Evolutionary conservation across 2,888 invertebrate species (phyloP), one percentile per base, ranked within the genome.

Genomic region (Caenorhabditis zanzibari): DNA sequence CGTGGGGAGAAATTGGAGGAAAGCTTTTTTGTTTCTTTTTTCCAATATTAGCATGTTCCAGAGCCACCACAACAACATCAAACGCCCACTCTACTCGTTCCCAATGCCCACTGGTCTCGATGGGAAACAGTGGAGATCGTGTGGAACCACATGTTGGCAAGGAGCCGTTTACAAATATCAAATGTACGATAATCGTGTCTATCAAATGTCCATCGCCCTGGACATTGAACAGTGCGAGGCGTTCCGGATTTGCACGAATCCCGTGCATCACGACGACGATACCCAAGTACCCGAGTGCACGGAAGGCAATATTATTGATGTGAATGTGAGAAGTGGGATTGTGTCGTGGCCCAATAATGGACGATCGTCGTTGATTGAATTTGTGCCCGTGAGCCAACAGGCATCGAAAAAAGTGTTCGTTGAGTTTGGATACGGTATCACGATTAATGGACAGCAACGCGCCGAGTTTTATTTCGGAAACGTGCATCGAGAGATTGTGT

Each of bases 361-460:
- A 16, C 38, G 69, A 6, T 22, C 69, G 0, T 77, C 77, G 16
- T 16, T 77, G 12, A 77, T 77, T 52, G 54, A 77, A 28, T 54
- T 77, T 22, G 26, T 10, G 26, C 26, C 76, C 0, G 22, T 41
- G 9, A 14, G 59, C 3, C 49, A 52, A 22, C 26, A 58, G n/a
- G 6, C 1, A 6, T 1, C 24, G 2, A 5, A 56, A 4, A n/a
- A 19, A n/a, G 52, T 76, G n/a, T 5, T 49, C 16, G 16, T 77
- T n/a, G 77, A 77, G 54, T 77, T 77, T 28, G 77, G 77, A 14
- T 77, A 71, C 44, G 66, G 73, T 52, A 44, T 41, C 6, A 14
- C 2, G 4, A 12, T 54, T 4, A 38, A 35, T 19, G 44, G 14
- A 28, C 10, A 54, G 14, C 19, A n/a, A 4, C 14, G 26, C 0